phyloP scores from a whole-genome alignment of 92 coral and sea anemone genomes.

The Desmophyllum pertusum region DNA sequence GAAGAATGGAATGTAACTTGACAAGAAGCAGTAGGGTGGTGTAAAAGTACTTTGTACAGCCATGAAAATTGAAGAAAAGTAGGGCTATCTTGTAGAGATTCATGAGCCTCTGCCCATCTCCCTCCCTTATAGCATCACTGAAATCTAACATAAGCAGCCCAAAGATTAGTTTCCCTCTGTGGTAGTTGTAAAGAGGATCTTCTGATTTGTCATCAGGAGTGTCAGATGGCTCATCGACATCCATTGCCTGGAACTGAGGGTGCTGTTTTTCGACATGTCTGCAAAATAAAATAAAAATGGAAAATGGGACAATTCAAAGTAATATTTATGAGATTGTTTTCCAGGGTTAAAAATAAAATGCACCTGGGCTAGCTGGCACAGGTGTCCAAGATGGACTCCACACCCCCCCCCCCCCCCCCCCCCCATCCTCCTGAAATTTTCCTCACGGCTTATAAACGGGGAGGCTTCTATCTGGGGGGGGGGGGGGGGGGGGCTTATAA shows the following conservation, averaged over 20 bases:
- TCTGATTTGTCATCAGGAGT: constrained; percentile 21
- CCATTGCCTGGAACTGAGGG: constrained; percentile 25
- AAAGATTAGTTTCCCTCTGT: constrained; percentile 52
- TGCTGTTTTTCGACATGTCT: constrained; percentile 52
- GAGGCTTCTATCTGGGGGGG: neutral
- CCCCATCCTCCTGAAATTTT: too few relatives aligned
- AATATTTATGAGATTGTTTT: too few relatives aligned
- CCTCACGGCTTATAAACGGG: too few relatives aligned
- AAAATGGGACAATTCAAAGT: neutral
- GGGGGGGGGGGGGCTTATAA: neutral
- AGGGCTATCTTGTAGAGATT: constrained; percentile 50
- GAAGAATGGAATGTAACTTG: constrained; percentile 33
- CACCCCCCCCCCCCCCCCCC: too few relatives aligned
- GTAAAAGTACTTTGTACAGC: constrained; percentile 49
- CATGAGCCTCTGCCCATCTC: constrained; percentile 60
- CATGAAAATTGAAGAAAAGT: constrained; percentile 41
- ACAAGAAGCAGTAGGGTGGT: constrained; percentile 51
- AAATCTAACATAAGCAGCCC: constrained; percentile 48
- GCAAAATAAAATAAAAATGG: neutral
- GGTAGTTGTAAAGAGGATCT: constrained; percentile 54
- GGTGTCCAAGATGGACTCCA: too few relatives aligned
- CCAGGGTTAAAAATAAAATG: too few relatives aligned
- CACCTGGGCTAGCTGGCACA: neutral
- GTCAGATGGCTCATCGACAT: constrained; percentile 14
- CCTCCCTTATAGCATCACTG: constrained; percentile 54